phyloP scores from a whole-genome alignment of 2,797 vertebrate genomes.

The Pangasius larnaudii region DNA sequence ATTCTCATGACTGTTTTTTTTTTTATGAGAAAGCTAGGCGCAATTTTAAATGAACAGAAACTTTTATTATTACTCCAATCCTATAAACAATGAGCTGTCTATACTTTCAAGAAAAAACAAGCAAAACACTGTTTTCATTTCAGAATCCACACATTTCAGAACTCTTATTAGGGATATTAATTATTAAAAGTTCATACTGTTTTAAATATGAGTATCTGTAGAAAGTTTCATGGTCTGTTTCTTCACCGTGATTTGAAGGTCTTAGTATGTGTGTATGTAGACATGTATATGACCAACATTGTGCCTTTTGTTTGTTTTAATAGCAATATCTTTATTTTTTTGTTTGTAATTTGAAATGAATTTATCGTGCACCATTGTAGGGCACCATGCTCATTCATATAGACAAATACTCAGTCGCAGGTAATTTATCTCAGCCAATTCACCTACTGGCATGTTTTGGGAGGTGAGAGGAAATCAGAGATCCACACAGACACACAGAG shows the following conservation, averaged over 20 bases:
- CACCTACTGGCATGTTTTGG: background rate
- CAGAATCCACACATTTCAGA: too few relatives aligned
- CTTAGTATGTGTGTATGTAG: background rate
- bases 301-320: background rate
- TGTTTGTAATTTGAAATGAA: background rate
- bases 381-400: background rate
- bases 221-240: background rate
- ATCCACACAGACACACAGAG: background rate
- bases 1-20: too few relatives aligned
- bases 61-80: too few relatives aligned
- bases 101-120: too few relatives aligned
- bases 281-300: background rate
- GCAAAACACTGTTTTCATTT: too few relatives aligned
- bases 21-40: too few relatives aligned
- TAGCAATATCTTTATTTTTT: background rate
- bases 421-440: background rate
- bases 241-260: background rate
- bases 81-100: too few relatives aligned
- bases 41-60: too few relatives aligned
- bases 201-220: background rate
- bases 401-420: background rate
- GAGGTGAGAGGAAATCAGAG: background rate
- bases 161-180: background rate
- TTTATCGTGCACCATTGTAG: background rate
- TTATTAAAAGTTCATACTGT: background rate